A percentile compares a stretch with the other conserved stretches of the same genome.
Conservation (phyloP, 2,113 vertebrate species). For the Myotis brandtii region DNA sequence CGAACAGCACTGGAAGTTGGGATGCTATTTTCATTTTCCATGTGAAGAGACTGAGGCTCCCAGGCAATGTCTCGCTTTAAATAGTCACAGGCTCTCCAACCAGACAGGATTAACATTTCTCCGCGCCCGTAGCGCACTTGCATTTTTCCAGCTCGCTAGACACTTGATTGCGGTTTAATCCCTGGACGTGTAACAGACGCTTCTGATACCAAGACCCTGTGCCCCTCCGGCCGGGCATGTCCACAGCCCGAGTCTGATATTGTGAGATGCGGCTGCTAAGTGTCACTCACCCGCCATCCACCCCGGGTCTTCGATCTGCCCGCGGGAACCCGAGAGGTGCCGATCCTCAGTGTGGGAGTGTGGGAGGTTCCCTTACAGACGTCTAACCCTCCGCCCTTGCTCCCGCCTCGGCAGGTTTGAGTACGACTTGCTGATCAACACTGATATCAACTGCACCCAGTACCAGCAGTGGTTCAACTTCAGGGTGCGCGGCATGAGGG, state of each 20-base stretch:
- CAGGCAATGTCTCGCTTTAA: not conserved
- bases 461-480: slow-evolving; percentile 98
- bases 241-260: not conserved
- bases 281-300: rapidly evolving
- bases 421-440: slow-evolving; percentile 94
- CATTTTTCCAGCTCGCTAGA: not conserved
- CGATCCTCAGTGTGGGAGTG: not conserved
- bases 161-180: not conserved
- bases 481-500: slow-evolving; percentile 90
- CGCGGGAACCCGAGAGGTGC: not conserved
- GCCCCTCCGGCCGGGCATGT: not conserved
- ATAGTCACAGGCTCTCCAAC: too few relatives aligned
- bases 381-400: not conserved
- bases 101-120: not conserved
- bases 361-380: not conserved
- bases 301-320: not conserved
- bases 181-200: not conserved
- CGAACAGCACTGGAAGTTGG: not conserved
- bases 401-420: slow-evolving; percentile 87
- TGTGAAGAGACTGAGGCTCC: not conserved
- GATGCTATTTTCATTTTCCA: not conserved
- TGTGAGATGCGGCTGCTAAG: not conserved
- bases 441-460: slow-evolving; percentile 90
- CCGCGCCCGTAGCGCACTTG: not conserved
- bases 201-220: not conserved